Percentiles rank a stretch among this genome's conserved stretches.
These are phyloP conservation scores for Epizoanthus fatuus DNA, from an alignment of 92 coral and sea anemone species.

Conservation along the genomic window DNA sequence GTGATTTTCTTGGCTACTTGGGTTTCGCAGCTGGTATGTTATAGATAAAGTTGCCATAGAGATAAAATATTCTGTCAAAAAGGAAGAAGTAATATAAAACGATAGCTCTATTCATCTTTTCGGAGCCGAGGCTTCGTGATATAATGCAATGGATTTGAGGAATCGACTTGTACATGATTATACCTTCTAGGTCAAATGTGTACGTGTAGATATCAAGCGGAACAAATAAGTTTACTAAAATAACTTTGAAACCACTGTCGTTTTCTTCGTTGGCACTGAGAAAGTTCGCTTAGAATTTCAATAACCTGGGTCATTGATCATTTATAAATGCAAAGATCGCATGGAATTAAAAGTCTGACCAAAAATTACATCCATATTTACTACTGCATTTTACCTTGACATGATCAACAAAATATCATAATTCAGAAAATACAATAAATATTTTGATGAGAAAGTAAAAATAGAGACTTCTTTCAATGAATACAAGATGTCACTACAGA, in stretches of 20 bases:
- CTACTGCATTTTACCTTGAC: not conserved
- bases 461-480: conserved; percentile 8
- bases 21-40: conserved; percentile 33
- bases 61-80: conserved; percentile 3
- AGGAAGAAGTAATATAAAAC: not conserved
- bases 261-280: no score
- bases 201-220: no score
- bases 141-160: no score
- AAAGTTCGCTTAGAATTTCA: no score
- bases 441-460: not conserved
- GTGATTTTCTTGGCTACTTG: not conserved
- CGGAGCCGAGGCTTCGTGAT: not conserved
- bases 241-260: no score
- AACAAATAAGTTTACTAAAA: no score
- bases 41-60: conserved; percentile 37
- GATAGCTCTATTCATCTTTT: not conserved
- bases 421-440: conserved; percentile 2
- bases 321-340: no score
- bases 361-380: no score
- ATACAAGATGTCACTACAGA: not conserved
- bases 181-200: no score
- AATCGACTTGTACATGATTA: not conserved
- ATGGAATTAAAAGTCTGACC: no score
- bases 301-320: no score
- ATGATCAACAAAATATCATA: not conserved